Evolutionary conservation across 2,888 invertebrate species (phyloP).

Genomic region (Agrochola lota): DNA sequence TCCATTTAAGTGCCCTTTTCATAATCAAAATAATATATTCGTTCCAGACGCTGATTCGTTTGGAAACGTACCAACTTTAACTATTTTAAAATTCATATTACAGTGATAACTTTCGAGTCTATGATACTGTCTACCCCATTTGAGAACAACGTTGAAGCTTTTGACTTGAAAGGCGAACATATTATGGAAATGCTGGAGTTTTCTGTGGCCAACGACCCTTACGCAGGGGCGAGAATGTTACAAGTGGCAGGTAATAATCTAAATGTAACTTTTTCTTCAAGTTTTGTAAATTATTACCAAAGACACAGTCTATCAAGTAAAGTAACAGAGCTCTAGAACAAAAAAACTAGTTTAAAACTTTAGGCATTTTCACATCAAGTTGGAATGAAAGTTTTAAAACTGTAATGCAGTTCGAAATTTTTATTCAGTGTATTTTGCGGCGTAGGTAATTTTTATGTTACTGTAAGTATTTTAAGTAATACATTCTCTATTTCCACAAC

Average conservation of each 20-base stretch:
- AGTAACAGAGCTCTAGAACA: conserved; percentile 8
- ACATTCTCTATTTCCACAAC: neutral
- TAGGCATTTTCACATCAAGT: conserved; percentile 19
- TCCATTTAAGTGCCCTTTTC: conserved; percentile 14
- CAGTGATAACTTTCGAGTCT: conserved; percentile 93
- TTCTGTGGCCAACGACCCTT: conserved; percentile 85
- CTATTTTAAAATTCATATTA: conserved; percentile 60
- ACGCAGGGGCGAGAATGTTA: conserved; percentile 87
- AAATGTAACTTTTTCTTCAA: conserved; percentile 3
- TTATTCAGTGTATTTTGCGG: conserved; percentile 25
- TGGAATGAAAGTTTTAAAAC: conserved; percentile 27
- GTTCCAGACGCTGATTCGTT: conserved; percentile 24
- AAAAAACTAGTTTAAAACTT: conserved; percentile 47
- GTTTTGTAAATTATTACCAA: conserved; percentile 16
- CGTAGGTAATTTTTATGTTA: neutral
- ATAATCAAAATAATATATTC: conserved; percentile 34
- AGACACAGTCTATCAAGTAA: conserved; percentile 19
- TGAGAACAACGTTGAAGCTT: conserved; percentile 93
- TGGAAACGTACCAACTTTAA: conserved; percentile 19
- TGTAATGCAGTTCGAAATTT: conserved; percentile 36
- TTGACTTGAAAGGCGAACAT: conserved; percentile 93
- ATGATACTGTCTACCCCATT: conserved; percentile 94
- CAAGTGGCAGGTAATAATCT: conserved; percentile 90
- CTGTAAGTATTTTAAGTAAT: conserved; percentile 1
- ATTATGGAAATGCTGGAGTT: conserved; percentile 92